phyloP scores from a whole-genome alignment of 2,888 invertebrate species.

The Hesperia comma region DNA sequence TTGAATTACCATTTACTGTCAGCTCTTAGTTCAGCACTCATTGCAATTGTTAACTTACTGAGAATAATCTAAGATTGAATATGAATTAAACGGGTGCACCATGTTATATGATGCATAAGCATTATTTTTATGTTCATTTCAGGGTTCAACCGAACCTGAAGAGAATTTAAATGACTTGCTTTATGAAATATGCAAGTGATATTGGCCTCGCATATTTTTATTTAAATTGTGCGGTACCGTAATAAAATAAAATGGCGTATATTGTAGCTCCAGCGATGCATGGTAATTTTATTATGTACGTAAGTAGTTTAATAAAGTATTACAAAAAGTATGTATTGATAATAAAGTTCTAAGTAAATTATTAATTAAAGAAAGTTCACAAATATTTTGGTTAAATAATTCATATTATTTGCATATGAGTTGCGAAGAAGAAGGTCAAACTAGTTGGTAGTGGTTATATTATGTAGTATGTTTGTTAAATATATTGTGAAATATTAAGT shows the following conservation, averaged over 20 bases:
- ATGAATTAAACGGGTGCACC: slow-evolving; percentile 20
- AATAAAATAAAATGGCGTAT: slow-evolving; percentile 14
- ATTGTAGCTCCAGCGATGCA: not conserved
- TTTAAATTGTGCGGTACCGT: slow-evolving; percentile 46
- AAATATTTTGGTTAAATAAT: too few species aligned
- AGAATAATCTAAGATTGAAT: slow-evolving; percentile 26
- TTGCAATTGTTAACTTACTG: not conserved
- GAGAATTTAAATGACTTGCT: slow-evolving; percentile 63
- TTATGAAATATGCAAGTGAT: slow-evolving; percentile 57
- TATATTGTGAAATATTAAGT: too few species aligned
- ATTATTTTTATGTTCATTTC: slow-evolving; percentile 57
- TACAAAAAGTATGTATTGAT: too few species aligned
- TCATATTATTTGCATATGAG: too few species aligned
- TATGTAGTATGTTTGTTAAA: too few species aligned
- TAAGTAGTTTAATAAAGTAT: too few species aligned
- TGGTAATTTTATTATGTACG: not conserved
- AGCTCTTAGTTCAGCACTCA: not conserved
- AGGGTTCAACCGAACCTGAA: slow-evolving; percentile 60
- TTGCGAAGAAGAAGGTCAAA: too few species aligned
- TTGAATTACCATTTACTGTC: too few species aligned
- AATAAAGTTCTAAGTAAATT: too few species aligned
- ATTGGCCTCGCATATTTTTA: slow-evolving; percentile 53
- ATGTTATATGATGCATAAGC: slow-evolving; percentile 50
- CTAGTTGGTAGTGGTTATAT: too few species aligned
- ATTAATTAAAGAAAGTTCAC: too few species aligned